Base-by-base conservation (phyloP, 2,113 vertebrate genomes). In the Ellobius talpinus region DNA sequence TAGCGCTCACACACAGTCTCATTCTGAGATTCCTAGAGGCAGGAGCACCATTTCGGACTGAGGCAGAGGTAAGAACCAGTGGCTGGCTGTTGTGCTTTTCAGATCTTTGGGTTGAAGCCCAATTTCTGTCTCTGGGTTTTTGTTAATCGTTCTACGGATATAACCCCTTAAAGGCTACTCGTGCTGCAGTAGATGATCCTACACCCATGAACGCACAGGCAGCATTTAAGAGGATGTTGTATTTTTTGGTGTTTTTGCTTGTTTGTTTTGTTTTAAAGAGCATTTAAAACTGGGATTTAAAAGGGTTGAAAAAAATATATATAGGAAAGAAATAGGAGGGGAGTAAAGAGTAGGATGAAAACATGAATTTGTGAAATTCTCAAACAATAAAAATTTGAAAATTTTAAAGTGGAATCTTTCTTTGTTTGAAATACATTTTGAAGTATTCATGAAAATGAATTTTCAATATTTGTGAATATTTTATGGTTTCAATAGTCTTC, bases 371-470 rank as follows among this genome's bases (percentile, higher is more conserved):
- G 55, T 55, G 79, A 61, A 82, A 61, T 39, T 82, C 23, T 26
- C 36, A 58, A 58, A 82, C 52, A n/a, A 19, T 61, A 76, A 76
- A 82, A 63, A 58, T 82, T 82, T 13, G 9, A 33, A 52, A 52
- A 23, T 39, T 33, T 36, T 42, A 89, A 94, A 84, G 24, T 87
- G 76, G 21, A 91, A 10, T 90, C 87, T 89, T 73, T 90, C 70
- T 11, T 90, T 36, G 93, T 92, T 89, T 93, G 65, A 92, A 87
- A 58, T 24, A 63, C 8, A 89, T 42, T 61, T 84, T 84, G 55
- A 84, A 29, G 36, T 63, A 89, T 94, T 12, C 89, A 94, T 97
- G 24, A 78, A 97, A 97, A 93, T 50, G 63, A 93, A 82, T 45
- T 84, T 91, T 7, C 19, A 68, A 68, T 82, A 90, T 87, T 94